Evolutionary conservation across 2,797 vertebrate genomes (phyloP), one percentile per base, ranked within the genome.

Genomic region (Craterocephalus amniculus): DNA sequence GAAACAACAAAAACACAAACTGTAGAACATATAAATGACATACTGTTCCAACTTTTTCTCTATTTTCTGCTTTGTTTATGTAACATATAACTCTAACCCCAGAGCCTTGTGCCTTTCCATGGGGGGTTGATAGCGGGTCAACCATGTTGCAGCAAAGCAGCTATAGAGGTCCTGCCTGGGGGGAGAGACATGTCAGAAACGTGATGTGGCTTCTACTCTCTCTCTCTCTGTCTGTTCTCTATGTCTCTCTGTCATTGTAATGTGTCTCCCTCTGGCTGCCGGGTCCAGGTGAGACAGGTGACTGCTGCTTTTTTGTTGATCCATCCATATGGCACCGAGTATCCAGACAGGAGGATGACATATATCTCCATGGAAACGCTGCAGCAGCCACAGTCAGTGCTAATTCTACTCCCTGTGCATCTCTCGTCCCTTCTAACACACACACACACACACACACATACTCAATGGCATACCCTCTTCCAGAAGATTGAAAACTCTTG

Each of bases 251-350:
- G 76, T 87, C 76, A 74, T 70, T 36, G 66, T 67, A 27, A 61
- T 80, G 56, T 83, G 81, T 84, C 79, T 87, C 82, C 76, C 80
- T 81, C 79, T 83, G 79, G 72, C 77, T 87, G 83, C 81, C 81
- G 81, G 76, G 78, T 79, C 68, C 84, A 83, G 83, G 82, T 87
- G 77, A 87, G 72, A 81, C 83, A 69, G 81, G 74, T 81, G 74
- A 77, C 67, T 75, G 35, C 26, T 55, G 27, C n/a, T 58, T 55
- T 48, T 49, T 62, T 45, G 26, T 32, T n/a, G 24, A 63, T 61
- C 38, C 31, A 58, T 76, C 68, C 54, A 68, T 67, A 73, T 69
- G 61, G 63, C 55, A 55, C 49, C 58, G 62, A 62, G 48, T 31
- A 66, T 58, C 62, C 54, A 66, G 80, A 83, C 55, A 64, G 55